phyloP scores from a whole-genome alignment of 2,113 vertebrate species.

The Aphyosemion australe region DNA sequence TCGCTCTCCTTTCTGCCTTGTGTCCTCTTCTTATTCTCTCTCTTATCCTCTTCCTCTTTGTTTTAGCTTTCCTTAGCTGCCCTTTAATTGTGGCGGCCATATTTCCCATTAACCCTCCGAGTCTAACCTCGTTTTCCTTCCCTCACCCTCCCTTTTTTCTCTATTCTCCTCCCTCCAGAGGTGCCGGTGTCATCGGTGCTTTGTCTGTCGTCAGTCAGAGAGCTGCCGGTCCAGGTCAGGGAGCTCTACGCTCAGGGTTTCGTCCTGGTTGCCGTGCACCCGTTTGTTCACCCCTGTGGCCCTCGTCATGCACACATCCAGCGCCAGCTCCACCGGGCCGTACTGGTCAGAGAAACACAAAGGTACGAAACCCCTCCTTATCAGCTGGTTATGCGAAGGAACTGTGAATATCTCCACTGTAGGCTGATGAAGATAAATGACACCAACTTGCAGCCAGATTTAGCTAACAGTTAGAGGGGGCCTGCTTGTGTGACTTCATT shows the following conservation, averaged over 20 bases:
- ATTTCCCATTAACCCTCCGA: constrained; percentile 13
- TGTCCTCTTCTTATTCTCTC: constrained; percentile 21
- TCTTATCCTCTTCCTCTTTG: constrained; percentile 33
- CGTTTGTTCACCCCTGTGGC: constrained; percentile 88
- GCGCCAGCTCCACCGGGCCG: constrained; percentile 91
- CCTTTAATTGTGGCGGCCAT: constrained; percentile 12
- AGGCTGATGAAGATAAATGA: constrained; percentile 37
- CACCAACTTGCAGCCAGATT: constrained; percentile 26
- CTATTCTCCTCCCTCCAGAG: constrained; percentile 68
- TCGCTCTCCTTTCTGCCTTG: constrained; percentile 39
- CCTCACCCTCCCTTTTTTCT: background rate
- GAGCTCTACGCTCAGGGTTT: constrained; percentile 93
- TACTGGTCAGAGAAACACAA: constrained; percentile 88
- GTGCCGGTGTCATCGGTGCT: constrained; percentile 85
- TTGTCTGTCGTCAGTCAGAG: constrained; percentile 87
- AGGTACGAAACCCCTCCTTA: constrained; percentile 56
- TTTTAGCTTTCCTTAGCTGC: constrained; percentile 18
- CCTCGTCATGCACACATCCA: constrained; percentile 84
- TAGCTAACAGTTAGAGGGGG: constrained; percentile 6
- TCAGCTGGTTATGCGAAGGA: background rate
- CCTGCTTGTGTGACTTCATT: constrained; percentile 30
- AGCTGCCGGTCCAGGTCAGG: constrained; percentile 89
- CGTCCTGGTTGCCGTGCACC: constrained; percentile 89
- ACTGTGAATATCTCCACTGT: background rate
- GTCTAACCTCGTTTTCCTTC: constrained; percentile 21